Conservation (phyloP, 2,888 invertebrate species). For the Sesia apiformis region DNA sequence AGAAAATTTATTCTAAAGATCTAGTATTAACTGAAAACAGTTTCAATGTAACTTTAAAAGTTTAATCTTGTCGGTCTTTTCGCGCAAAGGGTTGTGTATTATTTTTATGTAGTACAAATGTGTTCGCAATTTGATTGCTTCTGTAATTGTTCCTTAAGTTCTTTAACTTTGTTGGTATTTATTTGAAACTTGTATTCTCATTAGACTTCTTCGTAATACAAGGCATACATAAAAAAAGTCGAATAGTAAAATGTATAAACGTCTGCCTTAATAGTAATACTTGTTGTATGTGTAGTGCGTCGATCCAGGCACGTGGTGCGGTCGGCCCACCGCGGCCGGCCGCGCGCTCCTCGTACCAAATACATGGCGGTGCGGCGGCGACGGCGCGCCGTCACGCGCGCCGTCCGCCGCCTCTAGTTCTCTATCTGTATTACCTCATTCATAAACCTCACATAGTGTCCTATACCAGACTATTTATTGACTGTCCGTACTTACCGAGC, state of each 20-base stretch:
- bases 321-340: slow-evolving; percentile 20
- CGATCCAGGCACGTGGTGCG: slow-evolving; percentile 33
- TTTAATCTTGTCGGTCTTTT: slow-evolving; percentile 70
- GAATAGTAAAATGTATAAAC: slow-evolving; percentile 45
- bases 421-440: slow-evolving; percentile 62
- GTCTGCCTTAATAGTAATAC: slow-evolving; percentile 63
- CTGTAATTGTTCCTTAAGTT: slow-evolving; percentile 70
- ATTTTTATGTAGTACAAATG: slow-evolving; percentile 75
- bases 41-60: slow-evolving; percentile 60
- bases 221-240: slow-evolving; percentile 44
- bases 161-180: slow-evolving; percentile 62
- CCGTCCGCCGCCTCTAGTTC: slow-evolving; percentile 15
- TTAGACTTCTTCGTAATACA: slow-evolving; percentile 25
- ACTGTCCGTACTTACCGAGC: slow-evolving; percentile 60
- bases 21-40: slow-evolving; percentile 57
- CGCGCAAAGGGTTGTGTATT: slow-evolving; percentile 75
- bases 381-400: not conserved
- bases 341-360: slow-evolving; percentile 52
- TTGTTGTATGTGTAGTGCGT: slow-evolving; percentile 41
- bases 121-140: slow-evolving; percentile 75
- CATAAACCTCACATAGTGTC: slow-evolving; percentile 57
- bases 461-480: slow-evolving; percentile 43
- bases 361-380: slow-evolving; percentile 34
- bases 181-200: slow-evolving; percentile 40
- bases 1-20: slow-evolving; percentile 67